A percentile compares a stretch with the other conserved stretches of the same genome.
Conservation (phyloP, 2,797 vertebrate genomes). For the Manis pentadactyla region DNA sequence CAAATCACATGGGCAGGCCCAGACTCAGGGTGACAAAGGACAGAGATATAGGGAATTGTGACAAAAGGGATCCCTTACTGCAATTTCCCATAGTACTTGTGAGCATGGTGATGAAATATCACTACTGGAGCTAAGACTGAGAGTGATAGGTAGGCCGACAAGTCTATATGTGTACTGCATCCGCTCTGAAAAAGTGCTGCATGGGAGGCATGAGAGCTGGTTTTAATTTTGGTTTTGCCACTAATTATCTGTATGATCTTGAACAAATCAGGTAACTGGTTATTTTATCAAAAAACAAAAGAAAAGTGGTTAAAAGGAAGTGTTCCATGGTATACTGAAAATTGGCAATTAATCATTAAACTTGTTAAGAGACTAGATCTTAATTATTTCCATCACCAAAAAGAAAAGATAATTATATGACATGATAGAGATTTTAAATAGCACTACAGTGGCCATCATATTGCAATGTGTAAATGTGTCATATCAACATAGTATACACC, state of each 20-base stretch:
- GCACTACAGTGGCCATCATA: accelerated
- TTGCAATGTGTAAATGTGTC: accelerated
- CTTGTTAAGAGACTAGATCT: neutral
- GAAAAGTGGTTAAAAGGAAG: neutral
- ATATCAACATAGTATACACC: too few relatives aligned
- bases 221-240: neutral
- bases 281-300: neutral
- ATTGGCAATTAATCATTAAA: neutral
- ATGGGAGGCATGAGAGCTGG: neutral
- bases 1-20: accelerated
- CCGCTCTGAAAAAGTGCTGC: neutral
- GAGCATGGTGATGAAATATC: accelerated
- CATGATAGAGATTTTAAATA: neutral
- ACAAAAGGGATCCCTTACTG: accelerated
- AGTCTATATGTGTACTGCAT: accelerated
- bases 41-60: accelerated
- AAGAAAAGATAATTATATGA: accelerated
- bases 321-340: too few relatives aligned
- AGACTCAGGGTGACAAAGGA: too few relatives aligned
- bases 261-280: neutral
- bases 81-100: accelerated
- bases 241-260: neutral
- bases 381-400: neutral
- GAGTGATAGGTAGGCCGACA: accelerated
- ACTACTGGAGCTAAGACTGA: too few relatives aligned